Evolutionary conservation across 2,113 vertebrate genomes (phyloP), one percentile per base, ranked within the genome.

Genomic region (Poicephalus gulielmi): DNA sequence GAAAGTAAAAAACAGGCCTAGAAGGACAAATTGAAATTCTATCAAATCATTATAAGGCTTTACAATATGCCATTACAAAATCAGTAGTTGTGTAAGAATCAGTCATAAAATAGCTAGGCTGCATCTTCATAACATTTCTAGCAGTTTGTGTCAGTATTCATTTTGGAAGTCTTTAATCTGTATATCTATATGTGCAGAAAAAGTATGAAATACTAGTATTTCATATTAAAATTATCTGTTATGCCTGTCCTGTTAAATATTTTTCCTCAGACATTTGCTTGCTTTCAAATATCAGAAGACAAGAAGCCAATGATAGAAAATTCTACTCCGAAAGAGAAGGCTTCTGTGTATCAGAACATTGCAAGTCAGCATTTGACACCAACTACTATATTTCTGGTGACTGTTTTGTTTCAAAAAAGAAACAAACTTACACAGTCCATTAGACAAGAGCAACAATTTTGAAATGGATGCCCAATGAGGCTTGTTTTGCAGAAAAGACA

Each of bases 111-210:
- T 22, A 93, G 6, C 24, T 59, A 73, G 52, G 44, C 49, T 82
- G 35, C 19, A 74, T 55, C 63, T 83, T 37, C 41, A 10, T 33
- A 92, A 59, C 5, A n/a, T 59, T 94, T 88, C 41, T 76, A 77
- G 39, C 49, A 39, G 71, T 68, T 77, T 88, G 39, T 77, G 60
- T 86, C 81, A 89, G 77, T 82, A 44, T 70, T 80, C 15, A 64
- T 69, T 94, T 57, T 53, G 35, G 28, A 88, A 88, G 47, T 55
- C 47, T 94, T 95, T 96, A 68, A 91, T 90, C 55, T 93, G 20
- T 46, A 17, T 24, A 76, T 71, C 47, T 87, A 20, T 52, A 52
- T 28, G 33, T 47, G 41, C 53, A 68, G 41, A 66, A 86, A 22
- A 63, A 52, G 30, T 30, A 69, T 12, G 9, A 53, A 90, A 91